phyloP scores from a whole-genome alignment of 2,888 invertebrate species.

The Melinaea menophilus region DNA sequence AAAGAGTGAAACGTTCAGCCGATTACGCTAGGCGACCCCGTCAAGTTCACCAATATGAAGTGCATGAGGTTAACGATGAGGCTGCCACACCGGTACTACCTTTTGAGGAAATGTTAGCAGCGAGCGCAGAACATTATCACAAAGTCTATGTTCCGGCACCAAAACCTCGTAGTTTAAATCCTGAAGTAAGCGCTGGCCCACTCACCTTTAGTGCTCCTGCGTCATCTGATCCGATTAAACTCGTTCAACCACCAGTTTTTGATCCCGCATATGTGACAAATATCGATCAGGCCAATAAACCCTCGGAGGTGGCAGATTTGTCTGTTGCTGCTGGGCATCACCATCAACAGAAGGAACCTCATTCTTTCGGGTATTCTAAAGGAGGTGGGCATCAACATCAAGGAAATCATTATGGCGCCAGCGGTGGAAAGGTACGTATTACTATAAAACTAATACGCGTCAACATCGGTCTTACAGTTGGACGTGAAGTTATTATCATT shows the following conservation, averaged over 20 bases:
- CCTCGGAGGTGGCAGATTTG: slow-evolving; percentile 28
- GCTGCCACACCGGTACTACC: slow-evolving; percentile 49
- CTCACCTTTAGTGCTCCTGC: slow-evolving; percentile 38
- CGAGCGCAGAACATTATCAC: slow-evolving; percentile 69
- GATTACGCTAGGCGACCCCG: slow-evolving; percentile 49
- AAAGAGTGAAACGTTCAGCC: slow-evolving; percentile 9
- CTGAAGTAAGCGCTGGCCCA: slow-evolving; percentile 42
- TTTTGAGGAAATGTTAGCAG: slow-evolving; percentile 68
- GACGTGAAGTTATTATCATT: no score
- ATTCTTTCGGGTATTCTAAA: slow-evolving; percentile 55
- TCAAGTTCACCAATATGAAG: slow-evolving; percentile 66
- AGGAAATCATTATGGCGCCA: slow-evolving; percentile 69
- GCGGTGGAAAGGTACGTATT: slow-evolving; percentile 72
- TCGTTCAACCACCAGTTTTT: slow-evolving; percentile 18
- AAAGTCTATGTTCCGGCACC: slow-evolving; percentile 51
- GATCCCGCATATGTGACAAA: slow-evolving; percentile 16
- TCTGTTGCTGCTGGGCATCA: slow-evolving; percentile 35
- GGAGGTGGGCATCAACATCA: slow-evolving; percentile 78
- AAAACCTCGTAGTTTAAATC: slow-evolving; percentile 42
- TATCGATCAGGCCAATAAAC: slow-evolving; percentile 30
- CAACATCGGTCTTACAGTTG: neutral
- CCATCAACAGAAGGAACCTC: slow-evolving; percentile 51
- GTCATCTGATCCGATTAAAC: slow-evolving; percentile 20
- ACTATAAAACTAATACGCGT: neutral
- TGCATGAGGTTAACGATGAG: slow-evolving; percentile 61